A percentile compares a stretch with the other conserved stretches of the same genome.
phyloP scores from a whole-genome alignment of 2,888 invertebrate species.

The Agrotis exclamationis region DNA sequence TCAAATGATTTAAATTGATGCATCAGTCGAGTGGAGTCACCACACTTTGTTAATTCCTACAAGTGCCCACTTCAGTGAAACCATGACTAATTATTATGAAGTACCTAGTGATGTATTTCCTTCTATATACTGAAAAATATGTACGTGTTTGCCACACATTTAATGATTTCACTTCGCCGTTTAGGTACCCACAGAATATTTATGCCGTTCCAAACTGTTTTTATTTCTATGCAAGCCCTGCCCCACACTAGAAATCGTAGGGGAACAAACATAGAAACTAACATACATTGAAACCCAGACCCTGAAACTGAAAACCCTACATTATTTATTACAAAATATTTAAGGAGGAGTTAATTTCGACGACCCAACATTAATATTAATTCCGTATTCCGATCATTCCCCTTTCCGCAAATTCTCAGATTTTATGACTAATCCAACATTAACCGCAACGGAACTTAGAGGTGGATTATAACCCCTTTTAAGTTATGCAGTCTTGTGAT shows the following conservation, averaged over 20 bases:
- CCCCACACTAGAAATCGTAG: no score
- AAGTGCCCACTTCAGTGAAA: slow-evolving; percentile 13
- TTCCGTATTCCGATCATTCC: not conserved
- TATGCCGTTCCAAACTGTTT: no score
- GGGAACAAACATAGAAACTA: no score
- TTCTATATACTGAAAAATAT: not conserved
- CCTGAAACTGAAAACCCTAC: no score
- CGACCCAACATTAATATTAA: not conserved
- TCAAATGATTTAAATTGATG: not conserved
- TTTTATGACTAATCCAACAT: slow-evolving; percentile 3
- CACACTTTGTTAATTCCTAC: slow-evolving; percentile 6
- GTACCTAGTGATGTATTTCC: not conserved
- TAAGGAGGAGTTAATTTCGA: no score
- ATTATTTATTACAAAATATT: not conserved
- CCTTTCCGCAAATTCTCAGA: not conserved
- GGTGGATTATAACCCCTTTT: slow-evolving; percentile 14
- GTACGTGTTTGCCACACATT: not conserved
- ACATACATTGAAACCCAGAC: no score
- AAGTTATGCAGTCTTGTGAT: slow-evolving; percentile 4
- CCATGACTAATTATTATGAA: slow-evolving; percentile 10
- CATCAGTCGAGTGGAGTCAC: not conserved
- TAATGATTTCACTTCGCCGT: not conserved
- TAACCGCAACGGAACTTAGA: slow-evolving; percentile 3
- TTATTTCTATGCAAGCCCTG: no score
- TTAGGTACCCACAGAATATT: no score